Evolutionary conservation across 1,140 invertebrate species (phyloP), one percentile per base, ranked within the genome.

Genomic region (Drosophila repletoides): DNA sequence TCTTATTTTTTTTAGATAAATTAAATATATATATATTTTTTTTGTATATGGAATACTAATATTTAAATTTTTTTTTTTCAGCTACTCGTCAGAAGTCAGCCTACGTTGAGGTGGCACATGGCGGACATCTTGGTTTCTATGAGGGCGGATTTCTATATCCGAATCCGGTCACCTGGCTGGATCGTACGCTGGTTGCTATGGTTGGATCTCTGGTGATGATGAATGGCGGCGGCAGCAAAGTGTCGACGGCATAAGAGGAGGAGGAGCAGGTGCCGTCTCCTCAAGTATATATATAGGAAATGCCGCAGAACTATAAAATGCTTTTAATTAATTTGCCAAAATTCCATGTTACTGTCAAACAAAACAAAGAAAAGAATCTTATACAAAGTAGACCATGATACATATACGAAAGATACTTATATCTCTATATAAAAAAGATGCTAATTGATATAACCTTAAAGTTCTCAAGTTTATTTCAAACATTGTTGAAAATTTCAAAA

Each of bases 61-160:
- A 7, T 36, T 3, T 1, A 6, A 6, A 15, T 60, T 14, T 26
- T 45, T 45, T 49, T 21, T 51, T 12, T 14, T 40, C 90, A 97
- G 95, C 91, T 68, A 93, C 91, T 7, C 93, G 93, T 60, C 91
- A 93, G 14, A 94, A 95, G 58, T 91, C 93, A 1, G 91, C 96
- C 49, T 97, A 95, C 72, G 91, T 97, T 17, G 94, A 96, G 83
- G 91, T 97, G 2, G 95, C 95, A 10, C 96, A 98, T 89, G 97
- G 97, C 3, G 97, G 97, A 5, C 97, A 98, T 91, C 91, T 98
- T 56, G 97, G 97, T 22, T 98, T 97, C 90, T 97, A 97, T 89
- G 97, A 98, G 91, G 96, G 96, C 3, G 95, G 95, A 6, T 90
- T 95, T 15, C 71, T 97, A 0, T 96, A 95, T 86, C 97, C 97